These are phyloP conservation scores for Halcyon malimbica DNA, from an alignment of 2,113 vertebrate species.

Conservation along the genomic window DNA sequence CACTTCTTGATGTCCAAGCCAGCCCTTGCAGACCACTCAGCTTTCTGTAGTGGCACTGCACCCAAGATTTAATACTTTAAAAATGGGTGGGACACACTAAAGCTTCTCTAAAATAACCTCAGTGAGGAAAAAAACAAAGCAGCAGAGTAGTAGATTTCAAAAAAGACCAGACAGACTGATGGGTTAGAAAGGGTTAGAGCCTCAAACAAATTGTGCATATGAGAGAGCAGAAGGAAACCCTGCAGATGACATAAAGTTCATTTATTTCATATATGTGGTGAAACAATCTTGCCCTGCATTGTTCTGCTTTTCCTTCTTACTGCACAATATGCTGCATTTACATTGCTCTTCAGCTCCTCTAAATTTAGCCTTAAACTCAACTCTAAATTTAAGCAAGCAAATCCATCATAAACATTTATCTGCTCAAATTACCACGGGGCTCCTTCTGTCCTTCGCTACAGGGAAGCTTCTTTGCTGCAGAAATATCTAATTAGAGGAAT, in stretches of 20 bases:
- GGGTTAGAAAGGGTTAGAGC: neutral
- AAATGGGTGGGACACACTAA: neutral
- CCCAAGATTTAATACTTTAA: neutral
- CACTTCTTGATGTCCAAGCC: neutral
- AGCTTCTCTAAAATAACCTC: neutral
- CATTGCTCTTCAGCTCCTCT: neutral
- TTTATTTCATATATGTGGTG: neutral
- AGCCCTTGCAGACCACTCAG: neutral
- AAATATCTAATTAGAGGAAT: neutral
- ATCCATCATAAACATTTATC: neutral
- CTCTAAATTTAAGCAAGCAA: constrained; percentile 3
- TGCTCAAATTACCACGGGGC: neutral
- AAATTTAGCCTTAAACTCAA: constrained; percentile 18
- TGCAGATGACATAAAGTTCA: neutral
- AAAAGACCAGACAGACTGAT: neutral
- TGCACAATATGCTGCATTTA: neutral
- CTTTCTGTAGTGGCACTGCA: neutral
- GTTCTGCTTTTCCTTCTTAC: neutral
- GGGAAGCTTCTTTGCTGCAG: neutral
- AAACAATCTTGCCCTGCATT: neutral
- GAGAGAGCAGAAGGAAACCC: neutral
- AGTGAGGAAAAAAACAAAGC: neutral
- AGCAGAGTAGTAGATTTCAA: neutral
- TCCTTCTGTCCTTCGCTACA: neutral
- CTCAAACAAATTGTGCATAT: neutral